Conservation (phyloP, 2,113 vertebrate species). For the Sterna hirundo region DNA sequence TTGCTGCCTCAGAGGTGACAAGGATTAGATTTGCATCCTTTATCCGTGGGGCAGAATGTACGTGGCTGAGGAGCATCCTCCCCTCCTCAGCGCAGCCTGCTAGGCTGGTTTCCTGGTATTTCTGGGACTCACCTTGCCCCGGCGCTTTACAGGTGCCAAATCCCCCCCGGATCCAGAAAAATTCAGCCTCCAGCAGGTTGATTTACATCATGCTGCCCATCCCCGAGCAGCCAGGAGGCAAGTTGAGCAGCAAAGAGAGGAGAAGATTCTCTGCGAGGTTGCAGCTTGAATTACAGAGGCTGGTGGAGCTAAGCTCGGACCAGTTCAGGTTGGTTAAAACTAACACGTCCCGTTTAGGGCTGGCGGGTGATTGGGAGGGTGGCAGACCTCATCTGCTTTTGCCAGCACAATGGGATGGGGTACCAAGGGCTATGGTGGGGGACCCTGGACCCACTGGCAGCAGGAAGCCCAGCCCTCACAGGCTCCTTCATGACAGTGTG, state of each 20-base stretch:
- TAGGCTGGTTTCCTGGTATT: neutral
- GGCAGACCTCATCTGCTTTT: neutral
- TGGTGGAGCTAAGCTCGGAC: neutral
- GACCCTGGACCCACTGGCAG: neutral
- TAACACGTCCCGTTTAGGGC: neutral
- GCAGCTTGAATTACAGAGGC: neutral
- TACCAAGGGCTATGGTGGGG: neutral
- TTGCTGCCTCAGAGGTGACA: neutral
- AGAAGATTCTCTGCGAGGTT: neutral
- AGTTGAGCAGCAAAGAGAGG: neutral
- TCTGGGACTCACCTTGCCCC: neutral
- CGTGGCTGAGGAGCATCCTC: neutral
- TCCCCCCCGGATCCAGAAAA: neutral
- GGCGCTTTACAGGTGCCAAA: neutral
- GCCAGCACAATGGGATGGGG: fast-evolving
- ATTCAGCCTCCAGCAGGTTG: neutral
- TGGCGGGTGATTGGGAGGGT: neutral
- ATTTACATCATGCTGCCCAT: neutral
- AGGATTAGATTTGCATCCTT: neutral
- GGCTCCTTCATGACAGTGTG: neutral
- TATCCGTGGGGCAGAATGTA: neutral
- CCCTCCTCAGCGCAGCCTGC: neutral
- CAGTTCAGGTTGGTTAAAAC: neutral
- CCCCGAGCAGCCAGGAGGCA: neutral
- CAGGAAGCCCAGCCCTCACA: neutral